Evolutionary conservation across 2,888 invertebrate genomes (phyloP), one percentile per base, ranked within the genome.

Genomic region (Stenoptilia bipunctidactyla): DNA sequence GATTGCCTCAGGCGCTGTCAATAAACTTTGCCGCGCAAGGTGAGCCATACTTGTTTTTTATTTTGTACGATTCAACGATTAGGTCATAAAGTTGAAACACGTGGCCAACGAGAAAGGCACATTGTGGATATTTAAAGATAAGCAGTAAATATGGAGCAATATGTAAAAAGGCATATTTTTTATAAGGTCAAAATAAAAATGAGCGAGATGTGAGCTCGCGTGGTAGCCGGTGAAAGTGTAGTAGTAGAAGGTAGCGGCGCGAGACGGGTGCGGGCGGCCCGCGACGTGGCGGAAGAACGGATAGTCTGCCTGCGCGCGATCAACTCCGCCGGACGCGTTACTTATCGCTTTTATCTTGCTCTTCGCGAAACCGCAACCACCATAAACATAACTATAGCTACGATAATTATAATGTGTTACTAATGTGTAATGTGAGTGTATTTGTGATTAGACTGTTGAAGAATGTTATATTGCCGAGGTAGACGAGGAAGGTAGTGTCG

Each of bases 21-120:
- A 77, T 80, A 82, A 82, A 82, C 82, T 80, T 71, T 71, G 59
- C 58, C 61, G 67, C 55, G 63, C 73, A 67, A 77, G 72, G 73
- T 73, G 72, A 77, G 70, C 63, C 56, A 51, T 50, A 49, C 45
- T 40, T 25, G 39, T 38, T 14, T 13, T n/a, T 68, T 61, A 58
- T 73, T 74, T 73, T 71, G 57, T 61, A 62, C 54, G 30, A 3
- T 30, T 30, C 10, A n/a, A 3, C 10, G 12, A 30, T 30, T 20
- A 3, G 40, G 20, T 40, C 44, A 27, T 42, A 37, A n/a, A n/a
- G 40, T 37, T 43, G 48, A 45, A 40, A 40, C 37, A 41, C 37
- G 34, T 43, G 34, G 39, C 40, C 34, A 38, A 37, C 35, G 34
- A 35, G 40, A 20, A 39, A 37, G 39, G 27, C 37, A 15, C 40